Evolutionary conservation across 2,888 invertebrate genomes (phyloP), one percentile per base, ranked within the genome.

Genomic region (Phortica magna): DNA sequence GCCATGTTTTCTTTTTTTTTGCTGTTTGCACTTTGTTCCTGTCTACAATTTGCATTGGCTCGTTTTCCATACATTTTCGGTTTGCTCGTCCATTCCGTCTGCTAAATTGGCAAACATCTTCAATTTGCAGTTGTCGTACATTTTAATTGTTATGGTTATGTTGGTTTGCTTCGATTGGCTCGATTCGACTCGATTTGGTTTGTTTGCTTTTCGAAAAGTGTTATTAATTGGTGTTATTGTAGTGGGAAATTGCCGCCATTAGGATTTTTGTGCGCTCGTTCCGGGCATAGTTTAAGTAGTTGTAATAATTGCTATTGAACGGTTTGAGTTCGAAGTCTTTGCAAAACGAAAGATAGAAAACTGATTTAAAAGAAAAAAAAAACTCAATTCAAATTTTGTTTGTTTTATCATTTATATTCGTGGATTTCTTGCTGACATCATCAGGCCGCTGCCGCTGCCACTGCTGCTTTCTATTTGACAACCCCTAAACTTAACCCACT

Each of bases 101-200:
- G 83, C 79, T 84, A 78, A 76, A 78, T 81, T 77, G 79, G 81
- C 80, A 79, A 82, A 80, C 81, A 83, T 87, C 85, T 85, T 84
- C 88, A 85, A 88, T 88, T 81, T 85, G 88, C 88, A 87, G 83
- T 88, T 88, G 88, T 85, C 85, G 88, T 87, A 85, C 82, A 82
- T 78, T 88, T 87, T 85, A 88, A 88, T 88, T 85, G 88, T 84
- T 88, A 87, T 88, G 83, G 85, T 88, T 84, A 82, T 85, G 85
- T 61, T 61, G 61, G 61, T 17, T 61, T 61, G 22, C 61, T 61
- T 61, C 22, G 2, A 12, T 48, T 48, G 9, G 9, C 14, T 2
- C 48, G 48, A 48, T 48, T 31, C 7, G 48, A 48, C 3, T 48
- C 9, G 48, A 48, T 48, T 48, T 14, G 48, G 14, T 48, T 48